Evolutionary conservation across 1,140 invertebrate genomes (phyloP).

Genomic region (Procambarus clarkii): DNA sequence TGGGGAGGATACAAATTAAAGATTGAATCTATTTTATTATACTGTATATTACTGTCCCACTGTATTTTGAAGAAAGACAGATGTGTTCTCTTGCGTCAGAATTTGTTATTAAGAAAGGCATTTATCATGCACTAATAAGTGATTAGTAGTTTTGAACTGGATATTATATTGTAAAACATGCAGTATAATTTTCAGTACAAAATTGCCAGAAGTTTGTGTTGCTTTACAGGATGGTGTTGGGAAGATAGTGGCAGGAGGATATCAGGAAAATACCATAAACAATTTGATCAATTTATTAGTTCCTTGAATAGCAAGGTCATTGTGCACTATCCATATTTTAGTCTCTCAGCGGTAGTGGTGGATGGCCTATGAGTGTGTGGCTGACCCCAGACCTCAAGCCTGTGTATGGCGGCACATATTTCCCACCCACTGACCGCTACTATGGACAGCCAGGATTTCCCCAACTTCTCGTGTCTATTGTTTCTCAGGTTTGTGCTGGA

Average conservation of each 20-base stretch:
- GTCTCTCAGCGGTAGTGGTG: constrained; percentile 88
- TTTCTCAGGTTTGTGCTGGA: constrained; percentile 74
- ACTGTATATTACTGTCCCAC: neutral
- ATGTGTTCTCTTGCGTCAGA: neutral
- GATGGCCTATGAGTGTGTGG: constrained; percentile 96
- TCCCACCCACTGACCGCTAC: constrained; percentile 85
- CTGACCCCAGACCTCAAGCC: constrained; percentile 92
- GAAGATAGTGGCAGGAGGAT: neutral
- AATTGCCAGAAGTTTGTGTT: neutral
- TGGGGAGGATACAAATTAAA: neutral
- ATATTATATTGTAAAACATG: neutral
- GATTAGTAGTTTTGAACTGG: neutral
- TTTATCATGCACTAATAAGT: neutral
- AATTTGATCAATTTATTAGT: neutral
- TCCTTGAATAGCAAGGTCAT: neutral
- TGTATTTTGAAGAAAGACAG: neutral
- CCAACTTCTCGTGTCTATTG: constrained; percentile 82
- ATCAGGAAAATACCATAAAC: neutral
- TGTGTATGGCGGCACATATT: constrained; percentile 90
- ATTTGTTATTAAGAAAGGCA: no score
- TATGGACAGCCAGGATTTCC: constrained; percentile 89
- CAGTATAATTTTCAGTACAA: neutral
- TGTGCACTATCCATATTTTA: constrained; percentile 72
- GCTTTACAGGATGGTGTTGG: neutral
- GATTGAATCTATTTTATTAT: neutral